phyloP scores from a whole-genome alignment of 2,888 invertebrate species.

The Endotricha flammealis region DNA sequence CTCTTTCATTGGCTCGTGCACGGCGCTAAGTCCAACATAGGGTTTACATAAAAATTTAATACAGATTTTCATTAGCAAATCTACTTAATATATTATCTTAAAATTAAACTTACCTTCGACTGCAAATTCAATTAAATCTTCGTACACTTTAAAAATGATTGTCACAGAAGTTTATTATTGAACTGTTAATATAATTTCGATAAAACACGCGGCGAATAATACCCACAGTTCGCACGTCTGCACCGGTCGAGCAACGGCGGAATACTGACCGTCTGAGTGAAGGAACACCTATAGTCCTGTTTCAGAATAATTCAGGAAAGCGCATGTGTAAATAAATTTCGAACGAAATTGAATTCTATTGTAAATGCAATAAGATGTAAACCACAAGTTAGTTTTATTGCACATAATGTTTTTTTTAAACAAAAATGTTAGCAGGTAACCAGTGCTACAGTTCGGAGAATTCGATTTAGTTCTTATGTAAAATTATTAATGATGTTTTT shows the following conservation, averaged over 20 bases:
- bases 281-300: constrained; percentile 45
- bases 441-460: constrained; percentile 27
- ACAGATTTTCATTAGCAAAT: no score
- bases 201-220: not conserved
- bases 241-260: constrained; percentile 24
- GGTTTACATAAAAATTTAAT: no score
- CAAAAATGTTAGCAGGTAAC: constrained; percentile 49
- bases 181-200: not conserved
- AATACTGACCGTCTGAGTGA: constrained; percentile 44
- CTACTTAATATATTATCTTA: no score
- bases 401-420: constrained; percentile 15
- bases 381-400: constrained; percentile 1
- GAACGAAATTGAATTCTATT: constrained; percentile 14
- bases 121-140: not conserved
- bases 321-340: constrained; percentile 25
- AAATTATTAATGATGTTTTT: constrained; percentile 39
- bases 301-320: constrained; percentile 29
- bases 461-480: constrained; percentile 25
- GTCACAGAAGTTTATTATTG: not conserved
- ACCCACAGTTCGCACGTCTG: constrained; percentile 27
- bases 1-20: no score
- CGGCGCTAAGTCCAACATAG: no score
- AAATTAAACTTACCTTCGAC: constrained; percentile 2
- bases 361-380: rapidly evolving
- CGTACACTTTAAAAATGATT: constrained; percentile 1